Percentiles rank a stretch among this genome's conserved stretches.
phyloP scores from a whole-genome alignment of 2,888 invertebrate genomes.

The Eupithecia pulchellata region DNA sequence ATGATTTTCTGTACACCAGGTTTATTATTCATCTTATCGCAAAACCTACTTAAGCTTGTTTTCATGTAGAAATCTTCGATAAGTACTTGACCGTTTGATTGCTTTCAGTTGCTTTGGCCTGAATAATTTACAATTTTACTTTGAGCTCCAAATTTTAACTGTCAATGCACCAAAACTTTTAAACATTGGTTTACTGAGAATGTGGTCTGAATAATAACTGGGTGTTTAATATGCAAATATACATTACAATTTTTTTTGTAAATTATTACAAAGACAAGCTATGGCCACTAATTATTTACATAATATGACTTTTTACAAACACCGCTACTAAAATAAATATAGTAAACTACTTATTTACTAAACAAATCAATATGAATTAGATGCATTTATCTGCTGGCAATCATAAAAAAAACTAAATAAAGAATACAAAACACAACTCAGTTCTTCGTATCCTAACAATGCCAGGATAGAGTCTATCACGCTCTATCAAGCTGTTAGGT shows the following conservation, averaged over 20 bases:
- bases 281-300: not conserved
- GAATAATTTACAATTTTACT: not conserved
- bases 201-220: not conserved
- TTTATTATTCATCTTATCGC: slow-evolving; percentile 56
- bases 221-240: not conserved
- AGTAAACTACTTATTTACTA: not conserved
- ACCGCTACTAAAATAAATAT: not conserved
- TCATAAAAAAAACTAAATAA: not conserved
- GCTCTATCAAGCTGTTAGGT: slow-evolving; percentile 10
- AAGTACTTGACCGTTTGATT: not conserved
- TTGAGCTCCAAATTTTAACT: not conserved
- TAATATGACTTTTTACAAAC: not conserved
- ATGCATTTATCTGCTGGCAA: not conserved
- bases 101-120: not conserved
- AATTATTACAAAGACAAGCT: not conserved
- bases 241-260: not conserved
- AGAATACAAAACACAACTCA: slow-evolving; percentile 5
- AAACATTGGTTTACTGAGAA: not conserved
- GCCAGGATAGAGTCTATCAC: slow-evolving; percentile 24
- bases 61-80: slow-evolving; percentile 30
- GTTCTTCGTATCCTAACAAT: slow-evolving; percentile 17
- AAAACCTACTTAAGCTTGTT: slow-evolving; percentile 37
- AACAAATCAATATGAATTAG: not conserved
- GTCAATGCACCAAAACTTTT: not conserved
- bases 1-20: slow-evolving; percentile 43